A percentile compares a stretch with the other conserved stretches of the same genome.
Evolutionary conservation across 2,888 invertebrate genomes (phyloP).

Genomic region (Acronicta psi): DNA sequence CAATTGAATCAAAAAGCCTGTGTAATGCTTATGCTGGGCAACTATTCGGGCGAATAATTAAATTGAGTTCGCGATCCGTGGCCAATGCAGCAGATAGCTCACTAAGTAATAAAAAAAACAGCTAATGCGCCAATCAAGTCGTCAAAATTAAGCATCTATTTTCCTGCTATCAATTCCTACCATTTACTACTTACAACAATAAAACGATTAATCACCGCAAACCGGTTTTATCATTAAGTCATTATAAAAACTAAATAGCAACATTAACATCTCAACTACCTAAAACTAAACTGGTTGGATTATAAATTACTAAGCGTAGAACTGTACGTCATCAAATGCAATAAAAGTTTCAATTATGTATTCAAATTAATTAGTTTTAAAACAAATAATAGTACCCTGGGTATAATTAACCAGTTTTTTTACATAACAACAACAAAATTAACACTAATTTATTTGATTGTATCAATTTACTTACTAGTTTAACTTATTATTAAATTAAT

Average conservation of each 20-base stretch:
- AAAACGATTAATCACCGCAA: slow-evolving; percentile 17
- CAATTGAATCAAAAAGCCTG: too few relatives aligned
- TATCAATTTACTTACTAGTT: not conserved
- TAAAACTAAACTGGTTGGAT: slow-evolving; percentile 7
- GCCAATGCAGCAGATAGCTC: not conserved
- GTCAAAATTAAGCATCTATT: slow-evolving; percentile 6
- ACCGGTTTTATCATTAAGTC: slow-evolving; percentile 24
- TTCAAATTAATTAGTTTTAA: not conserved
- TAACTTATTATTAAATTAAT: slow-evolving; percentile 6
- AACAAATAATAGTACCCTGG: not conserved
- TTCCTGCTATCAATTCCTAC: slow-evolving; percentile 12
- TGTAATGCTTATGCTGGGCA: too few relatives aligned
- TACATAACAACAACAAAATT: too few relatives aligned
- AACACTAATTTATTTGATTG: not conserved
- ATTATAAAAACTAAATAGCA: slow-evolving; percentile 16
- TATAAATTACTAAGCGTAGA: not conserved
- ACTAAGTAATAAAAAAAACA: not conserved
- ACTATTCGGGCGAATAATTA: too few relatives aligned
- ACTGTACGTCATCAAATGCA: slow-evolving; percentile 15
- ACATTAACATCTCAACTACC: slow-evolving; percentile 11
- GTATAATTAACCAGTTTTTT: too few relatives aligned
- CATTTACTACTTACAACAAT: slow-evolving; percentile 28
- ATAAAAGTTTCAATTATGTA: slow-evolving; percentile 1
- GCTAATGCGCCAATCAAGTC: not conserved
- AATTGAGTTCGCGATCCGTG: too few relatives aligned